Evolutionary conservation across 2,113 vertebrate genomes (phyloP), one percentile per base, ranked within the genome.

Genomic region (Zeus faber): DNA sequence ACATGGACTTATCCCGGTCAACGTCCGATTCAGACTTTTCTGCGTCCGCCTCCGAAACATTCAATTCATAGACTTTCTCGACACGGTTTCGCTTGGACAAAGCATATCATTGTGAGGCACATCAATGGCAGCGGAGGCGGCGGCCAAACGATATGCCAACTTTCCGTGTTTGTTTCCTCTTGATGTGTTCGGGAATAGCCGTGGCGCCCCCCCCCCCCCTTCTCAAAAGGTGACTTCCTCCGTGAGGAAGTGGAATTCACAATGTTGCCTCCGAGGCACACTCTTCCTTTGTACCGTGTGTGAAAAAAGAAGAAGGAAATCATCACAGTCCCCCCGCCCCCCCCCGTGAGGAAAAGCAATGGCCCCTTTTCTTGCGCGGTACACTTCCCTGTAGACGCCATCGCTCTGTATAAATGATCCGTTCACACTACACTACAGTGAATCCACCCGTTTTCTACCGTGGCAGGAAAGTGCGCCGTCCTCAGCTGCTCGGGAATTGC

Each of bases 171-270:
- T 79, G 74, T 77, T 83, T 85, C 81, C 76, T 79, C 72, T 67
- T 64, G 63, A 78, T 69, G 78, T 79, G 75, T 74, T 77, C 58
- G 17, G 29, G 72, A 76, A 54, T 72, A 78, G 77, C 77, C 62
- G 70, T 72, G 68, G 70, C 4, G 9, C 27, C 27, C 27, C 27
- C 27, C 27, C 62, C 61, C 69, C 65, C 63, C 61, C 69, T 4
- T 58, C 69, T 66, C 62, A 74, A 74, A 85, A 86, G 79, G 76
- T 80, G 74, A 85, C 76, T 87, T 87, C 82, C 83, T 78, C 70
- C 46, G 33, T 57, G 72, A 85, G 82, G 82, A 87, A 87, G 79
- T 79, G 72, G 79, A 82, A 85, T 82, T 82, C 70, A 65, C 67
- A 78, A 74, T 76, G 79, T 54, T 67, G 59, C 70, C 51, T 58